Evolutionary conservation across 1,140 invertebrate genomes (phyloP).

Genomic region (Philotrypesis tridentata): DNA sequence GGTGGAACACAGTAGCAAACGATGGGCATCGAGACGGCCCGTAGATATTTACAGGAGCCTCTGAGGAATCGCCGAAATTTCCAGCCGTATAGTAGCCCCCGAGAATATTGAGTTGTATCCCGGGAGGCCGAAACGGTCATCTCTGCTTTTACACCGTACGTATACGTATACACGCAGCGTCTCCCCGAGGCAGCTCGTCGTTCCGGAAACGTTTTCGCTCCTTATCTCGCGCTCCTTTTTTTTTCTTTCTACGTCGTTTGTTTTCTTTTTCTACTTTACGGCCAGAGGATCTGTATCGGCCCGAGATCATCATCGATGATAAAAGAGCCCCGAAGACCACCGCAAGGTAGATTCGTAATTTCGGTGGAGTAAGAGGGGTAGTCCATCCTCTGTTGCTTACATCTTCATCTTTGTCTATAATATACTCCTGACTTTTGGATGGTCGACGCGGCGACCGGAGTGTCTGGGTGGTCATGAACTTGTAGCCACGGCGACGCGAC

Average conservation of each 20-base stretch:
- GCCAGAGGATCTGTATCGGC: not conserved
- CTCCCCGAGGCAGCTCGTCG: not conserved
- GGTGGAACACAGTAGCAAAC: constrained; percentile 25
- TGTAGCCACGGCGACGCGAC: not conserved
- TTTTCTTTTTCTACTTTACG: not conserved
- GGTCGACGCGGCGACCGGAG: not conserved
- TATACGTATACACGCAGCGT: not conserved
- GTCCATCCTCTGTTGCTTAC: not conserved
- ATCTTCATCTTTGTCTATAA: not conserved
- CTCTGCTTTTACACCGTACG: not conserved
- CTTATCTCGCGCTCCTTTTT: not conserved
- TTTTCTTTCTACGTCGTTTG: constrained; percentile 3
- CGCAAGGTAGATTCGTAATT: constrained; percentile 6
- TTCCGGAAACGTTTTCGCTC: not conserved
- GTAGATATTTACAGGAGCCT: not conserved
- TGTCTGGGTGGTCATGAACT: constrained; percentile 43
- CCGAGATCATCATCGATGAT: not conserved
- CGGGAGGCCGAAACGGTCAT: not conserved
- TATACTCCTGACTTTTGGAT: not conserved
- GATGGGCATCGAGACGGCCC: not conserved
- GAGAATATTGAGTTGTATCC: not conserved
- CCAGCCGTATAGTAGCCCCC: not conserved
- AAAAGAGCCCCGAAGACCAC: too few relatives aligned
- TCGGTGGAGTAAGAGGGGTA: not conserved
- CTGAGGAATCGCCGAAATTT: constrained; percentile 10